Percentiles rank a stretch among this genome's conserved stretches.
These are phyloP conservation scores for Pangasius sanitwongsei DNA, from an alignment of 2,797 vertebrate species.

Conservation along the genomic window DNA sequence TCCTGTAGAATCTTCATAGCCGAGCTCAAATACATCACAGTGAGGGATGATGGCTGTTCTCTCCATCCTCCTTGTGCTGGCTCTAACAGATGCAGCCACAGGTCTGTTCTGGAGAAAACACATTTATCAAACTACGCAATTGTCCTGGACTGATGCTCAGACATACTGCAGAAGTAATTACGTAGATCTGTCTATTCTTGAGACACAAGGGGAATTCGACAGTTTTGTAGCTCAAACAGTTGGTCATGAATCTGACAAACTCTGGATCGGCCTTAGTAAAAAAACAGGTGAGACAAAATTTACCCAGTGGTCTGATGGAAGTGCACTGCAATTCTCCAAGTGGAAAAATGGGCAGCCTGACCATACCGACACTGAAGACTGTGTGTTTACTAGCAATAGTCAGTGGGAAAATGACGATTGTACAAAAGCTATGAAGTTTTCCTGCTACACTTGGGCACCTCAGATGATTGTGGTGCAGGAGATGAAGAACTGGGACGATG, in stretches of 20 bases:
- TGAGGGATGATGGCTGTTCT: not conserved
- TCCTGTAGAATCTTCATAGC: not conserved
- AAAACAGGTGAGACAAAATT: accelerated
- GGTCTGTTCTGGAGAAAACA: not conserved
- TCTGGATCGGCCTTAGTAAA: conserved; percentile 30
- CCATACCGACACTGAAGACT: accelerated
- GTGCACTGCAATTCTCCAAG: not conserved
- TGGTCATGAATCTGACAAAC: accelerated
- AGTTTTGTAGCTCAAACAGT: accelerated
- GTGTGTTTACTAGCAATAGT: not conserved
- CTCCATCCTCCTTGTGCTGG: conserved; percentile 17
- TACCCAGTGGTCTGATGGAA: conserved; percentile 32
- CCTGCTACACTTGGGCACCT: conserved; percentile 32
- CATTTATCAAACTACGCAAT: accelerated
- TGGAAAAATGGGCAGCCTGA: not conserved
- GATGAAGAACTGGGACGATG: conserved; percentile 38
- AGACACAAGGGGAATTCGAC: not conserved
- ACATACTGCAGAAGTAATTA: not conserved
- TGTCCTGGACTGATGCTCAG: conserved; percentile 29
- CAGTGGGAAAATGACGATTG: accelerated
- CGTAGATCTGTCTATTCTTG: not conserved
- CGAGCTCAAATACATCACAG: not conserved
- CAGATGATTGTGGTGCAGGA: conserved; percentile 21
- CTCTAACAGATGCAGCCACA: conserved; percentile 8
- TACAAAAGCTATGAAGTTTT: accelerated